Evolutionary conservation across 64 coral and sea anemone species (phyloP).

Genomic region (Pachyseris speciosa): DNA sequence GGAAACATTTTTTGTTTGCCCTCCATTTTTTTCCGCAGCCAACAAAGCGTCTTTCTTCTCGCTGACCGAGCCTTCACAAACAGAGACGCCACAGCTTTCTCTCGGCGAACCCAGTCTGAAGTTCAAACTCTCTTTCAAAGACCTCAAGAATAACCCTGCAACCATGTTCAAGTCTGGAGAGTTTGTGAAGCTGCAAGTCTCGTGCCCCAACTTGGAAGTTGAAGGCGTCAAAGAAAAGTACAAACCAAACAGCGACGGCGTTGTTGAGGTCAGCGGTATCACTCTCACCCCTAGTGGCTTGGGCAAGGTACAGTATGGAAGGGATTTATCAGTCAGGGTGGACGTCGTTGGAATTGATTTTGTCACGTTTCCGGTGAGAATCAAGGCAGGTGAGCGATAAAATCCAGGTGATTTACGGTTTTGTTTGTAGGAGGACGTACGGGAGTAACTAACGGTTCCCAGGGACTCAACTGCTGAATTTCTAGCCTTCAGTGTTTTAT

Average conservation of each 20-base stretch:
- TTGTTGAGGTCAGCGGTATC: constrained; percentile 79
- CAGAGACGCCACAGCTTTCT: constrained; percentile 62
- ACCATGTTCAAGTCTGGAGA: constrained; percentile 63
- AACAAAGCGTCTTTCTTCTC: constrained; percentile 58
- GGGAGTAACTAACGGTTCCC: too few relatives aligned
- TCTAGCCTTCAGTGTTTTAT: too few relatives aligned
- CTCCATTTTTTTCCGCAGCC: constrained; percentile 35
- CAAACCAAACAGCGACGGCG: constrained; percentile 70
- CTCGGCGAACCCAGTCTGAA: constrained; percentile 67
- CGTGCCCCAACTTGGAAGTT: constrained; percentile 58
- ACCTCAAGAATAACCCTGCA: constrained; percentile 64
- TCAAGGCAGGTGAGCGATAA: constrained; percentile 63
- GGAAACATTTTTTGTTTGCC: not conserved
- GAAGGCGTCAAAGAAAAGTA: constrained; percentile 61
- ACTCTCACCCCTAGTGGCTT: constrained; percentile 39
- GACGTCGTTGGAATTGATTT: constrained; percentile 68
- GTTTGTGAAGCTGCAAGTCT: constrained; percentile 58
- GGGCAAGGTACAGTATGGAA: constrained; percentile 33
- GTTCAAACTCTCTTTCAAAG: constrained; percentile 75
- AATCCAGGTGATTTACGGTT: not conserved
- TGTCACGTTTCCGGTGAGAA: constrained; percentile 76
- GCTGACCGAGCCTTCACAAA: constrained; percentile 65
- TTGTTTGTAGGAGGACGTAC: not conserved
- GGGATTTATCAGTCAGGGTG: constrained; percentile 56
- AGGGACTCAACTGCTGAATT: too few relatives aligned